Evolutionary conservation across 2,888 invertebrate genomes (phyloP).

Genomic region (Drosophila subsilvestris): DNA sequence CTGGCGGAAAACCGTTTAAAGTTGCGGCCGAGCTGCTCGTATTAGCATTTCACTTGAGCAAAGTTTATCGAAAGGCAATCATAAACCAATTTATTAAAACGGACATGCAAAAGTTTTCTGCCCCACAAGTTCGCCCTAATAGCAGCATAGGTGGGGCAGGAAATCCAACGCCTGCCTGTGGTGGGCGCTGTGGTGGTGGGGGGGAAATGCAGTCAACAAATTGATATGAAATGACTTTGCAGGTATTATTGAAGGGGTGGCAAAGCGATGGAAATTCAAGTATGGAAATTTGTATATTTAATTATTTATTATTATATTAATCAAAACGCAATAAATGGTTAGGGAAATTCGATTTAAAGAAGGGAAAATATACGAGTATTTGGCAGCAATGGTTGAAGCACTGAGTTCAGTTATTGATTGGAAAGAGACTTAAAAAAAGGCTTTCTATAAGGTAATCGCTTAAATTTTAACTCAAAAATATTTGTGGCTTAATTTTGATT

Average conservation of each 20-base stretch:
- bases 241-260: neutral
- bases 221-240: neutral
- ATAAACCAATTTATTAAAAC: constrained; percentile 71
- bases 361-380: neutral
- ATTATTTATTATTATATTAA: neutral
- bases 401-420: neutral
- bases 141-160: neutral
- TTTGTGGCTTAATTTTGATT: too few relatives aligned
- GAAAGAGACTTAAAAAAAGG: too few relatives aligned
- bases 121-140: constrained; percentile 29
- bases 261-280: neutral
- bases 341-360: neutral
- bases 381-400: neutral
- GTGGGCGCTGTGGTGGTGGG: too few relatives aligned
- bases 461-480: too few relatives aligned
- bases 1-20: constrained; percentile 47
- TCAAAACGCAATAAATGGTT: neutral
- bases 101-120: constrained; percentile 61
- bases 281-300: neutral
- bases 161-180: constrained; percentile 10
- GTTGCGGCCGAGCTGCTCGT: constrained; percentile 33
- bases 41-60: constrained; percentile 62
- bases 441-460: too few relatives aligned
- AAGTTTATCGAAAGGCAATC: constrained; percentile 70
- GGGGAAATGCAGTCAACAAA: neutral